Evolutionary conservation across 2,797 vertebrate species (phyloP).

Genomic region (Malacoctenus gilli): DNA sequence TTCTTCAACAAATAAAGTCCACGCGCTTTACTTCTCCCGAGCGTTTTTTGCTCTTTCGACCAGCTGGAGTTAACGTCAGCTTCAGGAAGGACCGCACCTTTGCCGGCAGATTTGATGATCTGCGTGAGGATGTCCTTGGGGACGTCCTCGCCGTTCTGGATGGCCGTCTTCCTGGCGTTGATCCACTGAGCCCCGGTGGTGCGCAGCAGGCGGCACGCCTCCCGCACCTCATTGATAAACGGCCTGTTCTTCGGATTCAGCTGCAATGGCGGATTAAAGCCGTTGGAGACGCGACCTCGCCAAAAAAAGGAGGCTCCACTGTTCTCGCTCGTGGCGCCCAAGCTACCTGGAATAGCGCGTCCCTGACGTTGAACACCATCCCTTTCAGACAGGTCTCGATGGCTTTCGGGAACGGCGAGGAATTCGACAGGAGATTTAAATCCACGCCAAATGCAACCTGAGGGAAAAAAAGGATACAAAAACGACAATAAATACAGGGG

Average conservation of each 20-base stretch:
- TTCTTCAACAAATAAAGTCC: too few species aligned
- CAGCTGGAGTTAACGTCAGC: neutral
- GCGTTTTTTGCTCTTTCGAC: too few species aligned
- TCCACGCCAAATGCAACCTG: conserved; percentile 91
- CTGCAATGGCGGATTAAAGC: conserved; percentile 60
- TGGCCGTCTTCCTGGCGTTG: conserved; percentile 78
- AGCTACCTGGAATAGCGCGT: conserved; percentile 61
- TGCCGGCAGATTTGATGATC: conserved; percentile 85
- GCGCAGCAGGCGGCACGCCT: conserved; percentile 83
- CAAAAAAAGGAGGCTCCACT: neutral
- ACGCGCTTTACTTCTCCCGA: too few species aligned
- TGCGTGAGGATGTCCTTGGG: conserved; percentile 89
- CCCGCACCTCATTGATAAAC: conserved; percentile 78
- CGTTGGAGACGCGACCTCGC: neutral
- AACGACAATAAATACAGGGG: neutral
- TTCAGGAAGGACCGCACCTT: conserved; percentile 37
- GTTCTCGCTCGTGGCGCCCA: too few species aligned
- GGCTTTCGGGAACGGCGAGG: conserved; percentile 80
- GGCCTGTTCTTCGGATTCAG: conserved; percentile 80
- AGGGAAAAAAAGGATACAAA: too few species aligned
- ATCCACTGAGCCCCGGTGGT: conserved; percentile 85
- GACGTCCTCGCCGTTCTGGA: conserved; percentile 80
- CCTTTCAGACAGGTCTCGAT: conserved; percentile 76
- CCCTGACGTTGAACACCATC: conserved; percentile 21
- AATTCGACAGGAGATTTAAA: conserved; percentile 77